Evolutionary conservation across 2,888 invertebrate species (phyloP), one percentile per base, ranked within the genome.

Genomic region (Morinoia aosen): DNA sequence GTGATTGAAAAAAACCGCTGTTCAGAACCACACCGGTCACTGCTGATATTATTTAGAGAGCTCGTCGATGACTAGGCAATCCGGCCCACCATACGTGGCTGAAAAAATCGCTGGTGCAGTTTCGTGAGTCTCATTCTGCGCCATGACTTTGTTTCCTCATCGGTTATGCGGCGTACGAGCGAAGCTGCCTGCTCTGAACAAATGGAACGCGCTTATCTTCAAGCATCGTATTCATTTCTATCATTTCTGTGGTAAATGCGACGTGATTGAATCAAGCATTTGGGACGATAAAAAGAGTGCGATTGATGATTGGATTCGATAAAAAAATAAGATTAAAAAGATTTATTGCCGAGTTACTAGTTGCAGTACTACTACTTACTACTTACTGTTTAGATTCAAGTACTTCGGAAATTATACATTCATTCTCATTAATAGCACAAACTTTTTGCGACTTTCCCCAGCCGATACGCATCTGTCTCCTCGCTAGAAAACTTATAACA

Each of bases 21-120:
- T 76, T 76, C 76, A 76, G 76, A 76, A 76, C 76, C 61, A 61
- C 61, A 33, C 33, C 76, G 76, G 76, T 76, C 76, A 76, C 76
- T 76, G 25, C 76, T 76, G 25, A 76, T 76, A 76, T 76, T 76
- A 76, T 76, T 76, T 76, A 76, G 76, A 76, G 76, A 76, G 76
- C 33, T 76, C 25, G 76, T 76, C 76, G 76, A 76, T 76, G 76
- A 76, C 76, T 76, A 25, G 76, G 76, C 76, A 76, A 33, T 76
- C 76, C 76, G 76, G 76, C 76, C 25, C 76, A 76, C 76, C 33
- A 76, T 76, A 76, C 76, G 76, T 76, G 76, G 76, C 33, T 76
- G 76, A 76, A 76, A 76, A 76, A 76, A 76, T 76, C 33, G 76
- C 76, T 33, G 76, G 25, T 76, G 76, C 76, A 76, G 76, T 76